phyloP scores from a whole-genome alignment of 37 sponge, comb jelly and placozoan genomes.

The Tethya wilhelma region DNA sequence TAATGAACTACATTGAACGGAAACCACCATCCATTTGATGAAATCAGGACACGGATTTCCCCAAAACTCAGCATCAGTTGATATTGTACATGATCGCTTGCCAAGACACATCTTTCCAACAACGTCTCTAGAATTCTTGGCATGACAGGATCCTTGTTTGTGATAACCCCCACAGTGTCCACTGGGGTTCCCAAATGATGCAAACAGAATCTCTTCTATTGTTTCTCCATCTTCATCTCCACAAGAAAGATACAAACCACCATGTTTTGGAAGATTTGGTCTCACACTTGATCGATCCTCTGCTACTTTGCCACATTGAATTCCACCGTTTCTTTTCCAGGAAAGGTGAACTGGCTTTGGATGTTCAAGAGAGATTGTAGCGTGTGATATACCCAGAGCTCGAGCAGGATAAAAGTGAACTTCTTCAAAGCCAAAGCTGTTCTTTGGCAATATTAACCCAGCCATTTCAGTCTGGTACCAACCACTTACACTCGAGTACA shows the following conservation, averaged over 20 bases:
- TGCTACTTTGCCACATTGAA: slow-evolving; percentile 51
- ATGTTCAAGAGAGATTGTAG: slow-evolving; percentile 22
- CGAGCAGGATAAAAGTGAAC: slow-evolving; percentile 56
- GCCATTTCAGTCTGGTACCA: slow-evolving; percentile 60
- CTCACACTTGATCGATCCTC: slow-evolving; percentile 30
- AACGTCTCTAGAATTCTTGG: neutral
- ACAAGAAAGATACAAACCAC: slow-evolving; percentile 17
- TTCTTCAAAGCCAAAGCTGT: slow-evolving; percentile 22
- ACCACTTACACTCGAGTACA: slow-evolving; percentile 79
- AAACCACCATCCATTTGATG: slow-evolving; percentile 33
- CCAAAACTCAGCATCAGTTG: slow-evolving; percentile 36
- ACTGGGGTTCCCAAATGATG: slow-evolving; percentile 46
- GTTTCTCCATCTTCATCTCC: slow-evolving; percentile 11
- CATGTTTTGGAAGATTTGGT: slow-evolving; percentile 8
- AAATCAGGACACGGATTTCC: slow-evolving; percentile 13
- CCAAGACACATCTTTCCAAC: slow-evolving; percentile 27
- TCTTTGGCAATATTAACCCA: slow-evolving; percentile 29
- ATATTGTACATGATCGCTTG: slow-evolving; percentile 24
- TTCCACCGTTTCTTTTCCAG: slow-evolving; percentile 52
- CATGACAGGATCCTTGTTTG: slow-evolving; percentile 33
- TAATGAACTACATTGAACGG: slow-evolving; percentile 10
- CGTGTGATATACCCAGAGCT: slow-evolving; percentile 34
- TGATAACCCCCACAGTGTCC: slow-evolving; percentile 30
- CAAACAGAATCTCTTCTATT: slow-evolving; percentile 29
- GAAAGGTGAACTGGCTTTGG: slow-evolving; percentile 42